Percentiles rank a stretch among this genome's conserved stretches.
phyloP scores from a whole-genome alignment of 2,113 vertebrate species.

The Sitta europaea region DNA sequence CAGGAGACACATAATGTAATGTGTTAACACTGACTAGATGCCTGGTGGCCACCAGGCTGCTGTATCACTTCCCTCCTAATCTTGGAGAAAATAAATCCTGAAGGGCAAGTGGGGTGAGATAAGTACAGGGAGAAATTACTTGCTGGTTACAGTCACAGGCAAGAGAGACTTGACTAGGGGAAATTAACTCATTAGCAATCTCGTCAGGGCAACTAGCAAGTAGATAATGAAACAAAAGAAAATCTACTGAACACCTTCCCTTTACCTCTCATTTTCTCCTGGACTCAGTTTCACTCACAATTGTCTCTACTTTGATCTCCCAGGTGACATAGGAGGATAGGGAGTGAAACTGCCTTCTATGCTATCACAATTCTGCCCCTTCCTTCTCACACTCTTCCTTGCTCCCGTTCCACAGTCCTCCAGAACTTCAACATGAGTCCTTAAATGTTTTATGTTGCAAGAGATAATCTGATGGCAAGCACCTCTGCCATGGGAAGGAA shows the following conservation, averaged over 20 bases:
- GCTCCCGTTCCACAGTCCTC: not conserved
- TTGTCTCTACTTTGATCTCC: not conserved
- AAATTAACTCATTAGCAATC: not conserved
- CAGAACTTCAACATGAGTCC: accelerated
- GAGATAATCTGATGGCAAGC: not conserved
- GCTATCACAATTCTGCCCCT: not conserved
- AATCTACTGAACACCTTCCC: not conserved
- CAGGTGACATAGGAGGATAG: not conserved
- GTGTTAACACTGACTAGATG: not conserved
- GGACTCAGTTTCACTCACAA: not conserved
- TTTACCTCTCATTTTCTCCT: not conserved
- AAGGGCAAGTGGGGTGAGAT: not conserved
- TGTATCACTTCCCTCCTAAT: not conserved
- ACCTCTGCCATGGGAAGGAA: not conserved
- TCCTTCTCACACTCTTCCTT: not conserved
- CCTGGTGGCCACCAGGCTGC: not conserved
- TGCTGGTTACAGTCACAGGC: accelerated
- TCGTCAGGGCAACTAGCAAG: not conserved
- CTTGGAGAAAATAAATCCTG: not conserved
- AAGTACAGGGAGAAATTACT: not conserved
- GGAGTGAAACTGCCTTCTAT: not conserved
- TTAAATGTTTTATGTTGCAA: not conserved
- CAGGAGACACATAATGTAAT: accelerated
- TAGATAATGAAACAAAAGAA: not conserved
- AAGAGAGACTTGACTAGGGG: not conserved